phyloP scores from a whole-genome alignment of 2,797 vertebrate species.

The Aeoliscus strigatus region DNA sequence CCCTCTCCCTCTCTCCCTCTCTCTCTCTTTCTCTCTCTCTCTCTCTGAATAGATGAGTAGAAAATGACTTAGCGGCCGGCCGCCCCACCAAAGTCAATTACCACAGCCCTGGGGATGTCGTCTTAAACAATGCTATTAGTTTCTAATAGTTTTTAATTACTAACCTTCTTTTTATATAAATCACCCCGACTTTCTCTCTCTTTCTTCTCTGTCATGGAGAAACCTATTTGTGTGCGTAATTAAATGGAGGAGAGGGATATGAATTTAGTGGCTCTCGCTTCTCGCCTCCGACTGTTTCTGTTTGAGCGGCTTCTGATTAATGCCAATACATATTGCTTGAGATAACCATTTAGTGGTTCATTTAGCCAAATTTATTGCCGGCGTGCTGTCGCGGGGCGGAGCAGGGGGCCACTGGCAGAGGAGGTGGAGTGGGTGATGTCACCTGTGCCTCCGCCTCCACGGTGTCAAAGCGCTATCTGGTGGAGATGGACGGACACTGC shows the following conservation, averaged over 20 bases:
- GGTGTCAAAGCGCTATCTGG: conserved; percentile 85
- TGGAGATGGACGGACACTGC: conserved; percentile 50
- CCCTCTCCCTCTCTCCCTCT: not conserved
- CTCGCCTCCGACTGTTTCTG: conserved; percentile 85
- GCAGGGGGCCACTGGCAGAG: conserved; percentile 49
- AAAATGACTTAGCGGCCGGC: conserved; percentile 31
- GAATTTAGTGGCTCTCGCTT: conserved; percentile 86
- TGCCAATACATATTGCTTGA: conserved; percentile 99
- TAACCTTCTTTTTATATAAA: conserved; percentile 74
- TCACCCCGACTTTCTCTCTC: conserved; percentile 52
- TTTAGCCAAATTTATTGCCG: conserved; percentile 98
- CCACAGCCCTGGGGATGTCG: conserved; percentile 59
- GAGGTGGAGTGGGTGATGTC: conserved; percentile 65
- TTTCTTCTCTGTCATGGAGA: conserved; percentile 64
- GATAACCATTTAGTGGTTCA: conserved; percentile 99
- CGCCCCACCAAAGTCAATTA: conserved; percentile 64
- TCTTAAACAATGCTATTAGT: conserved; percentile 76
- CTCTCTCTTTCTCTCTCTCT: not conserved
- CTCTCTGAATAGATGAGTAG: conserved; percentile 42
- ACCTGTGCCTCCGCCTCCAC: too few relatives aligned
- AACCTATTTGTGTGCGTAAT: conserved; percentile 89
- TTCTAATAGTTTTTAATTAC: conserved; percentile 78
- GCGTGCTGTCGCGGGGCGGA: conserved; percentile 73
- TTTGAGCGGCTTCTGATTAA: conserved; percentile 97
- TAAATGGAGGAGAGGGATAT: conserved; percentile 86